Evolutionary conservation across 2,113 vertebrate genomes (phyloP).

Genomic region (Tenebrosternarchus preto): DNA sequence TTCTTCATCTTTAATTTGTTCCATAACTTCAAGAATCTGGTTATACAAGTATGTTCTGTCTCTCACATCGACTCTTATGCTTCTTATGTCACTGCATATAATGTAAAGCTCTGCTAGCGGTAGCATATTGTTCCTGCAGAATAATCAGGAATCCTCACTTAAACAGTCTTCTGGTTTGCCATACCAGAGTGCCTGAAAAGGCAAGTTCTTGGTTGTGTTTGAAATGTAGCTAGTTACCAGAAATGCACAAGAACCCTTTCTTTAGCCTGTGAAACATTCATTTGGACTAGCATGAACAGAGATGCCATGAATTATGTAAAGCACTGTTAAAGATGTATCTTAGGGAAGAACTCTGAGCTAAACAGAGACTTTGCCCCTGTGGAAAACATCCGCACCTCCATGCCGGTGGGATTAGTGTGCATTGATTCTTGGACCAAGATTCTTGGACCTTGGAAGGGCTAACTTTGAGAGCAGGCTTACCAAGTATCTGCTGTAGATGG

Average conservation of each 20-base stretch:
- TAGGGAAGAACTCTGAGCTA: no score
- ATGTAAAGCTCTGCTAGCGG: not conserved
- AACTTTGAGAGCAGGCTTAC: no score
- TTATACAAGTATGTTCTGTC: not conserved
- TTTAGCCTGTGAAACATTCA: slow-evolving; percentile 32
- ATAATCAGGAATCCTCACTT: not conserved
- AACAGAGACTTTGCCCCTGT: no score
- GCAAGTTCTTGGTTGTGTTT: slow-evolving; percentile 33
- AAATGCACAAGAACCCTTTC: slow-evolving; percentile 21
- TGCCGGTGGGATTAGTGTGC: no score
- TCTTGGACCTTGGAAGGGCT: no score
- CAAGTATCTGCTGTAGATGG: no score
- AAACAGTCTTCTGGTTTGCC: slow-evolving; percentile 31
- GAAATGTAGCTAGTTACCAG: slow-evolving; percentile 40
- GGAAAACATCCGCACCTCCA: no score
- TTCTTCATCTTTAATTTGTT: no score
- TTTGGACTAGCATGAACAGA: slow-evolving; percentile 18
- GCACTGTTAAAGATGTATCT: no score
- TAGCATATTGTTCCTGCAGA: slow-evolving; percentile 21
- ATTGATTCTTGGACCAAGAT: no score
- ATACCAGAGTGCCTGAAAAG: slow-evolving; percentile 22
- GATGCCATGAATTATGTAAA: no score
- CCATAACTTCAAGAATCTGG: no score
- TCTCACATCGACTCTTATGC: slow-evolving; percentile 6
- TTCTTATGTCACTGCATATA: slow-evolving; percentile 35